Evolutionary conservation across 2,888 invertebrate species (phyloP).

Genomic region (Eremobia ochroleuca): DNA sequence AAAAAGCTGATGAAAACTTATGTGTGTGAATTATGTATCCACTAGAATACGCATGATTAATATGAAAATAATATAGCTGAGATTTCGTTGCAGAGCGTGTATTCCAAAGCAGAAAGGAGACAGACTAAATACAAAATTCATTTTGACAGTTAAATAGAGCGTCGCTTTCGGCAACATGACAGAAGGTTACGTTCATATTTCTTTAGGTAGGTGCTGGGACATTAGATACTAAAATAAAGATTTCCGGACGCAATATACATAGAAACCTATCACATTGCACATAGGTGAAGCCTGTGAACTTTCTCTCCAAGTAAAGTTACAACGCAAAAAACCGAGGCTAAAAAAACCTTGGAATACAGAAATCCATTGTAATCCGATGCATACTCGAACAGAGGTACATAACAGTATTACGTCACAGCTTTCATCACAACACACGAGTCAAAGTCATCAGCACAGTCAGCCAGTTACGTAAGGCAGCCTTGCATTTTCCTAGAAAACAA

Average conservation of each 20-base stretch:
- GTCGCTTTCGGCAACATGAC: neutral
- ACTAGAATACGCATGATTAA: no score
- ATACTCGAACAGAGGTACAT: neutral
- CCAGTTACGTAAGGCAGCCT: constrained; percentile 32
- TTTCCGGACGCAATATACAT: neutral
- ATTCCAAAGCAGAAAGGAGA: neutral
- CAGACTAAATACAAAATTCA: neutral
- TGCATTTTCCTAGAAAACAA: constrained; percentile 57
- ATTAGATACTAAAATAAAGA: neutral
- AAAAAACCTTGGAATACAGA: neutral
- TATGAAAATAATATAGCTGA: no score
- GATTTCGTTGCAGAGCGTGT: no score
- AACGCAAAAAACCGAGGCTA: neutral
- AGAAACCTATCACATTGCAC: neutral
- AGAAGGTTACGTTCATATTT: neutral
- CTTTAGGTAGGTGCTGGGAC: neutral
- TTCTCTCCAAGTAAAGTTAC: neutral
- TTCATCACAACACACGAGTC: constrained; percentile 33
- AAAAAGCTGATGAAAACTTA: no score
- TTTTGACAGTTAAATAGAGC: neutral
- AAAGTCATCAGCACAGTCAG: constrained; percentile 26
- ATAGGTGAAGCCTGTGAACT: neutral
- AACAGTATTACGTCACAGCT: neutral
- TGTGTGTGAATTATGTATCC: no score
- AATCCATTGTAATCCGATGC: neutral